Conservation (phyloP, 2,113 vertebrate genomes). For the Mugil cephalus region DNA sequence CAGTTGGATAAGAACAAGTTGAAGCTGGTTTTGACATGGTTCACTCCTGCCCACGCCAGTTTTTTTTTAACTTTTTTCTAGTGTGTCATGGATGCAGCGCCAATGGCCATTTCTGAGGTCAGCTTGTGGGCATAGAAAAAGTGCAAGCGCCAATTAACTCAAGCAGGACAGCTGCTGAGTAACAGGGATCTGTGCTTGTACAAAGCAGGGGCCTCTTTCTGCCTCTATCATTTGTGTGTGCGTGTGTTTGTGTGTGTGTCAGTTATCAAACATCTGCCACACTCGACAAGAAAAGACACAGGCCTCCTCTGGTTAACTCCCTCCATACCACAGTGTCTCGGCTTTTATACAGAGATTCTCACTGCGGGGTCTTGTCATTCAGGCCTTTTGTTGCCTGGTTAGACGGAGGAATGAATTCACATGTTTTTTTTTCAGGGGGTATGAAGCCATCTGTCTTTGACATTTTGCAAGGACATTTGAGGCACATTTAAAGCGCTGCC, state of each 20-base stretch:
- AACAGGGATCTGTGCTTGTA: constrained; percentile 58
- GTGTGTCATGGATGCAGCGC: constrained; percentile 16
- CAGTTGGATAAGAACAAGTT: constrained; percentile 64
- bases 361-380: constrained; percentile 30
- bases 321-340: constrained; percentile 30
- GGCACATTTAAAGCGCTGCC: no score
- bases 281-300: constrained; percentile 80
- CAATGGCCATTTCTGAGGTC: constrained; percentile 53
- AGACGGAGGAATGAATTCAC: constrained; percentile 19
- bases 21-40: constrained; percentile 53
- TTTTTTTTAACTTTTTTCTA: constrained; percentile 31
- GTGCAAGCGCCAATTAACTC: constrained; percentile 59
- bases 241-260: constrained; percentile 55
- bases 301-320: constrained; percentile 64
- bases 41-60: constrained; percentile 27
- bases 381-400: constrained; percentile 34
- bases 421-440: constrained; percentile 3
- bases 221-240: constrained; percentile 11
- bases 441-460: constrained; percentile 6
- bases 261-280: constrained; percentile 89
- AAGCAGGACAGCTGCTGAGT: constrained; percentile 74
- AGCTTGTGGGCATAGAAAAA: constrained; percentile 47
- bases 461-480: background rate
- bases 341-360: constrained; percentile 33
- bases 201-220: constrained; percentile 53